Evolutionary conservation across 2,797 vertebrate species (phyloP), one percentile per base, ranked within the genome.

Genomic region (Ctenopoma multispine): DNA sequence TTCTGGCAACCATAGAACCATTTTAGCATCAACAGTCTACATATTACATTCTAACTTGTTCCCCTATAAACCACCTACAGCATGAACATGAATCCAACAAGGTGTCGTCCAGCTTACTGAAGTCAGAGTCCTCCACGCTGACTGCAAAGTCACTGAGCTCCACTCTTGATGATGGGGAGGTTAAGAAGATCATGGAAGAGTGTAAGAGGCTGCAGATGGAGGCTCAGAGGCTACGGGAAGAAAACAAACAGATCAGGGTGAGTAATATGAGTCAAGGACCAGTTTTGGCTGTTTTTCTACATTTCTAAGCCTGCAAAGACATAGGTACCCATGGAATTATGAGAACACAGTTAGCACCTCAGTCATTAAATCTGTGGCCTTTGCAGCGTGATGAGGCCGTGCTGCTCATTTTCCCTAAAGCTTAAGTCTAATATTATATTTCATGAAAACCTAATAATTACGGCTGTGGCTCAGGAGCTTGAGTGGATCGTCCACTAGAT

Each of bases 231-330:
- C 96, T 99, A 92, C 95, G 96, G 89, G 98, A 99, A 92, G 98
- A 99, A 94, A 97, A 97, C 95, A 96, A 95, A 94, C 97, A 97
- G 77, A 96, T 97, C 88, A 96, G 96, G 96, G 98, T 99, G 92
- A 90, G 92, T 87, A 18, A 56, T 34, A 79, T 7, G n/a, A 49
- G 12, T 49, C 0, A 0, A 55, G 12, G 9, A 51, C 4, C 18
- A 8, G 23, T 44, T 18, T 7, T 21, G 5, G 23, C 6, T 49
- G 27, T 4, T 15, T 40, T 53, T 6, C 17, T 41, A 18, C 20
- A 20, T 41, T 47, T 24, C 21, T 21, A 24, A 55, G 43, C 41
- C 10, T 1, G 15, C 15, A 23, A 57, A 68, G 24, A 27, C 4
- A 27, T 4, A 27, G 24, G 24, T 27, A 27, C 24, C 24, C 24